These are phyloP conservation scores for Scolopax mira DNA, from an alignment of 2,113 vertebrate species.

Conservation along the genomic window DNA sequence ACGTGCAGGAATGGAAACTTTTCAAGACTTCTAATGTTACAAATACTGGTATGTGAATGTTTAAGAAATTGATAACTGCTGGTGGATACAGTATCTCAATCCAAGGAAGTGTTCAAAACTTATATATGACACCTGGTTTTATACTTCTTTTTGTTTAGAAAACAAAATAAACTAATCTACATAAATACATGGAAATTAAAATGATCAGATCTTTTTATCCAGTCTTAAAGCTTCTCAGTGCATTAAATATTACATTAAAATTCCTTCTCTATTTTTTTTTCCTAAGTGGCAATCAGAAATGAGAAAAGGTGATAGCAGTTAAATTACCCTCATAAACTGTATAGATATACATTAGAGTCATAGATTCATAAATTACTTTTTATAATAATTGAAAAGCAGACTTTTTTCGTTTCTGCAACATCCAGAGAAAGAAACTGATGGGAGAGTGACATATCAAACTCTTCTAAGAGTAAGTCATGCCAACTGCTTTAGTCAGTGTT, in stretches of 20 bases:
- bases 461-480: not conserved
- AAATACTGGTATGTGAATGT: not conserved
- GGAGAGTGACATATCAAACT: not conserved
- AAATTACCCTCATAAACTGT: not conserved
- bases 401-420: not conserved
- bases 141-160: not conserved
- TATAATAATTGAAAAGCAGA: not conserved
- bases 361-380: not conserved
- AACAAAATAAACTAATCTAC: not conserved
- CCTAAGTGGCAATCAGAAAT: not conserved
- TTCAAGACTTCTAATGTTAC: not conserved
- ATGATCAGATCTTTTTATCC: not conserved
- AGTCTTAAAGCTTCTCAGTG: not conserved
- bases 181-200: not conserved
- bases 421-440: not conserved
- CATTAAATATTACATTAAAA: not conserved
- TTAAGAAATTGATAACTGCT: not conserved
- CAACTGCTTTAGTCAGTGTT: not conserved
- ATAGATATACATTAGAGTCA: not conserved
- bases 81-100: not conserved
- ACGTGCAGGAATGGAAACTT: not conserved
- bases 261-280: not conserved
- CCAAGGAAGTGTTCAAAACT: not conserved
- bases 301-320: not conserved
- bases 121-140: not conserved